Evolutionary conservation across 2,113 vertebrate genomes (phyloP), one percentile per base, ranked within the genome.

Genomic region (Microtus montanus): DNA sequence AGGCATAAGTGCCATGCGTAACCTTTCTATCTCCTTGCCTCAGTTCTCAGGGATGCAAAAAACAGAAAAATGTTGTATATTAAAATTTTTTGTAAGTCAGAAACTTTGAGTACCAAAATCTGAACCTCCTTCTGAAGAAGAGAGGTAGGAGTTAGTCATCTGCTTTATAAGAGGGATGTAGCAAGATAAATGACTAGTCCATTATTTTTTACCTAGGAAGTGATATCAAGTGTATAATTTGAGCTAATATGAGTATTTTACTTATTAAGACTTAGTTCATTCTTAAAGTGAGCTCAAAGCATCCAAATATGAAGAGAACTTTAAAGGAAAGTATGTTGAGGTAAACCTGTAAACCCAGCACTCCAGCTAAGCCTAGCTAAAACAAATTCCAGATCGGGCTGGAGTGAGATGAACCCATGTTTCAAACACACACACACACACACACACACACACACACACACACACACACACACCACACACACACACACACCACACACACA

Each of bases 31-130:
- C 74, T 93, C 71, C 75, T 84, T 24, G 7, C 47, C 17, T 87
- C 2, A 80, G 38, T 77, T 92, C 54, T 78, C 20, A 80, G 33
- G n/a, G 19, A 38, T n/a, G 6, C 12, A 24, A 58, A 82, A 82
- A 82, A 58, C 7, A 82, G 35, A 24, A 71, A 41, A 64, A 35
- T 24, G 9, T 7, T 79, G 52, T 75, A 58, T 87, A 87, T 79
- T 95, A 79, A 58, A 54, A 30, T 2, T 10, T 17, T 41, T 41
- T 17, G 95, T 94, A 96, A 97, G 61, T 24, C 49, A 90, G 24
- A 92, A 89, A 61, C 52, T 96, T 74, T 87, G 97, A 96, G 96
- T 88, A 93, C 28, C 85, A 77, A 90, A 96, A 82, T 73, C 41
- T 13, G 63, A 54, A 26, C 93, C 92, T 96, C 85, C 17, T 41